Evolutionary conservation across 2,888 invertebrate genomes (phyloP).

Genomic region (Odontocolon sp.): DNA sequence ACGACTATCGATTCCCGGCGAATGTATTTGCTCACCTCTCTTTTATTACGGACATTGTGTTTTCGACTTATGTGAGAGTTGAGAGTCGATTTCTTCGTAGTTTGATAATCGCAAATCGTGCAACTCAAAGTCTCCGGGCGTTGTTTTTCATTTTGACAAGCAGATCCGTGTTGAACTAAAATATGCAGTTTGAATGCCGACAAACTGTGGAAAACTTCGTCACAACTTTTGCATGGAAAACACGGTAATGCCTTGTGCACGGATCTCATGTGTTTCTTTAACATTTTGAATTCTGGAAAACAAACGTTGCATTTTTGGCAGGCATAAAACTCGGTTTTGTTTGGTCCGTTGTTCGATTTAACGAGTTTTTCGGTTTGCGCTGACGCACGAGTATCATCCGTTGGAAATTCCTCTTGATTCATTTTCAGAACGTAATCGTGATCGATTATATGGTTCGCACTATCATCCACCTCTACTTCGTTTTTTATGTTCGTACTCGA

Average conservation of each 20-base stretch:
- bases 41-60: slow-evolving; percentile 59
- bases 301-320: slow-evolving; percentile 69
- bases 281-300: slow-evolving; percentile 67
- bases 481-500: no score
- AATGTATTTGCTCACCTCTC: background rate
- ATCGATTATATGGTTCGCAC: background rate
- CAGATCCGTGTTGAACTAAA: slow-evolving; percentile 58
- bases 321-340: slow-evolving; percentile 53
- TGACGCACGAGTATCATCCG: background rate
- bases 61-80: slow-evolving; percentile 62
- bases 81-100: slow-evolving; percentile 58
- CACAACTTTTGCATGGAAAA: slow-evolving; percentile 67
- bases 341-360: background rate
- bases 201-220: slow-evolving; percentile 61
- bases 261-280: slow-evolving; percentile 63
- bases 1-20: background rate
- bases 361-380: background rate
- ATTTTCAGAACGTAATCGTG: background rate
- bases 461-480: slow-evolving; percentile 7
- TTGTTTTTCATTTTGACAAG: no score
- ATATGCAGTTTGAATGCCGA: slow-evolving; percentile 67
- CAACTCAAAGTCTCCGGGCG: slow-evolving; percentile 63
- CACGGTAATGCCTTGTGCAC: slow-evolving; percentile 58
- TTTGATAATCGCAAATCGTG: slow-evolving; percentile 61
- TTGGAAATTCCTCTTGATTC: background rate